Base-by-base conservation (phyloP, 2,113 vertebrate species). In the Vicugna pacos region DNA sequence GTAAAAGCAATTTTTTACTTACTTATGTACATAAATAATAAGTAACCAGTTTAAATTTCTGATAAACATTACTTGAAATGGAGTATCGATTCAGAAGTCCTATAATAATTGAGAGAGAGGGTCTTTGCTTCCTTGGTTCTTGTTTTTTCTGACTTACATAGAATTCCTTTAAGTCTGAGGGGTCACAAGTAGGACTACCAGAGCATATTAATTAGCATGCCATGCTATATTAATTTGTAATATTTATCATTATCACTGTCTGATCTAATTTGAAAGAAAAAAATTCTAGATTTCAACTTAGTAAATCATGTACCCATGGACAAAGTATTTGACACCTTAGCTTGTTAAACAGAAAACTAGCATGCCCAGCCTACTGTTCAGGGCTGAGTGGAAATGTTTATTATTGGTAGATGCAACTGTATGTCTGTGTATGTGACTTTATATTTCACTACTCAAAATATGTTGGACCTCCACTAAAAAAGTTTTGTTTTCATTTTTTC, bases 181-280 rank as follows among this genome's bases (percentile, higher is more conserved):
- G 13, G 20, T 81, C 20, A 10, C 28, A 58, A 16, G 1, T 50
- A 15, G 28, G 12, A 70, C 62, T 32, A 30, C 3, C 5, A 82
- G 13, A 87, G 76, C 3, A 30, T 2, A 58, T 42, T 91, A n/a
- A 52, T 89, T 28, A 60, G 1, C 16, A 48, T 64, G 52, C 54
- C 35, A 89, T 28, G 70, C 52, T 32, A 60, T 70, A 46, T 92
- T 56, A 54, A 70, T 84, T 77, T 82, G 28, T 0, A 52, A 8
- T 65, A 46, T 72, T 32, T 77, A 54, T 42, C 38, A 79, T 11
- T 89, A n/a, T 46, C 64, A 5, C 13, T 76, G 4, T 28, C 13
- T 89, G 17, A 92, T 72, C 48, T 79, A 48, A 72, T 58, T 64
- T 69, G 28, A 88, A 76, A 70, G 42, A 83, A 90, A 65, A 42